Base-by-base conservation (phyloP, 2,888 invertebrate species). In the Gymnosoma rotundatum region DNA sequence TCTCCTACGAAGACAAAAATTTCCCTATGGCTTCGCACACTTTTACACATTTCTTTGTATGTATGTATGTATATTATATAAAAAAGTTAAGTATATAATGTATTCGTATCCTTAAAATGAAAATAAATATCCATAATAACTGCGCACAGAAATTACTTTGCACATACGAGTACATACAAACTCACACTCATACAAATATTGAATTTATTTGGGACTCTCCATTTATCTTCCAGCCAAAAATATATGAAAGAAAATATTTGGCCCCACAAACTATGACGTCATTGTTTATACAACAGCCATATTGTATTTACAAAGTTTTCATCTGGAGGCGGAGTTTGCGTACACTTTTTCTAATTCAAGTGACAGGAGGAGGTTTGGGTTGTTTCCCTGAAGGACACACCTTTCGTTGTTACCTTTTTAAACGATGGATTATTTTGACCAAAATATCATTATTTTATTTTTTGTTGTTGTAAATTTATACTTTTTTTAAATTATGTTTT, bases 1-100 rank as follows among this genome's bases (percentile, higher is more conserved):
- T 88, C 88, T 87, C 90, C 89, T 90, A 91, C 89, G 89, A 90
- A 90, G 90, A 82, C 75, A 83, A 86, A 85, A 61, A 63, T 86
- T 86, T 86, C 88, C 89, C 88, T 88, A 90, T 90, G 88, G 89
- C 88, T 87, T 45, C 21, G 86, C 87, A 84, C 42, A 54, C n/a
- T 36, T 56, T 21, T 21, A 12, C 32, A 18, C 12, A 2, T 56
- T 18, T 75, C 58, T 61, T 64, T 54, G 58, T 42, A 36, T 58
- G n/a, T 61, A 63, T 48, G 58, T 42, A 20, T 50, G 12, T 60
- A 58, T 16, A 60, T 21, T 50, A 63, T n/a, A 14, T 32, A 50
- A 21, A 61, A 38, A 38, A 45, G n/a, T n/a, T 25, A 14, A 52
- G 42, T 70, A 54, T 78, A 74, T 75, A 66, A 64, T 75, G 50